Conservation (phyloP, 1,140 invertebrate species). For the Eupristina koningsbergeri region DNA sequence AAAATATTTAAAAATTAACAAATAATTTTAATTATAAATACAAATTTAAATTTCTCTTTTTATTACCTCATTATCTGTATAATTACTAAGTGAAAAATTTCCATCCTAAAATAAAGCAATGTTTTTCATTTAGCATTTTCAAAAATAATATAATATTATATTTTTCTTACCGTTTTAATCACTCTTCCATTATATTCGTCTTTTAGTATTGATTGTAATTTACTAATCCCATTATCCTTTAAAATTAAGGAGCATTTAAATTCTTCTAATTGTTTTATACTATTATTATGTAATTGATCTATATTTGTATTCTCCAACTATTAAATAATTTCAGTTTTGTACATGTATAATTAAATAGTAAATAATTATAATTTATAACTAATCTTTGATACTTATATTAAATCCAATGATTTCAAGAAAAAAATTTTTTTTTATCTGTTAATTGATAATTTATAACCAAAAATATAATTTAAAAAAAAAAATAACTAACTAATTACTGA, state of each 20-base stretch:
- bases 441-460: too few relatives aligned
- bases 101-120: slow-evolving; percentile 12
- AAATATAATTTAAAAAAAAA: too few relatives aligned
- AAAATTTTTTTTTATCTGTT: too few relatives aligned
- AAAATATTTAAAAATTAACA: slow-evolving; percentile 43
- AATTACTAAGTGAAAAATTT: neutral
- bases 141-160: slow-evolving; percentile 1
- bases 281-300: neutral
- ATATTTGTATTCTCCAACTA: neutral
- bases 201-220: slow-evolving; percentile 21
- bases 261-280: slow-evolving; percentile 36
- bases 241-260: slow-evolving; percentile 8
- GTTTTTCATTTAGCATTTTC: neutral
- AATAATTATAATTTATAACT: neutral
- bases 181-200: slow-evolving; percentile 24
- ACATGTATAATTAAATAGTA: neutral
- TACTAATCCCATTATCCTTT: slow-evolving; percentile 38
- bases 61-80: slow-evolving; percentile 23
- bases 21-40: slow-evolving; percentile 19
- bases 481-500: too few relatives aligned
- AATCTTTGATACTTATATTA: too few relatives aligned
- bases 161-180: slow-evolving; percentile 18
- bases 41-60: neutral
- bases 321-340: slow-evolving; percentile 12
- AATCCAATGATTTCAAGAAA: too few relatives aligned